Evolutionary conservation across 1,140 invertebrate genomes (phyloP), one percentile per base, ranked within the genome.

Genomic region (Halyomorpha halys): DNA sequence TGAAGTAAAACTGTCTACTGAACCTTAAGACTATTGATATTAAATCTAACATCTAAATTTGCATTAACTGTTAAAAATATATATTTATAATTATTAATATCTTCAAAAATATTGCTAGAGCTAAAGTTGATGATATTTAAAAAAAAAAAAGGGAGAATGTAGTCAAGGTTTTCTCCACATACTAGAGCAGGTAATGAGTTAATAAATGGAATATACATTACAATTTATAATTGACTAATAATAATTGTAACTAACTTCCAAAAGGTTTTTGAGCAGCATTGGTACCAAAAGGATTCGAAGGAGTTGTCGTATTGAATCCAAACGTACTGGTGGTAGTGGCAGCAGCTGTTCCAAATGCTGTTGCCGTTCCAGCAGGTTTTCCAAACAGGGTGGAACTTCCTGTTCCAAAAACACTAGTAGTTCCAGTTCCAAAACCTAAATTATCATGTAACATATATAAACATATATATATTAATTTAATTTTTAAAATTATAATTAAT

Each of bases 251-350:
- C 25, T 66, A 51, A 64, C 67, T 66, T 59, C 73, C 73, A 65
- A 73, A 73, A 27, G 65, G 65, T 66, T 66, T 66, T 44, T 66
- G 61, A 25, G 66, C 64, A 21, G 69, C 70, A 45, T 67, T 71
- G 19, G 69, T 27, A 34, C 70, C 70, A 66, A 71, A 71, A 18
- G 66, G 68, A 60, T 67, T 67, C 23, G 62, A 62, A n/a, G 63
- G 66, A 23, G 64, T 65, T 6, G 63, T 59, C 0, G 56, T 61
- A 63, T 66, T 68, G 61, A 69, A 68, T 16, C 67, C 68, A 53
- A 69, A 68, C 5, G 51, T 49, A 27, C 23, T 62, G 16, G 67
- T 67, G 6, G 67, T 25, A 16, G 68, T 64, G 19, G 66, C 34
- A 13, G 68, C 61, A 21, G 66, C 54, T 14, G 66, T 25, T 21